Percentiles rank a stretch among this genome's conserved stretches.
These are phyloP conservation scores for Sebastes matsubarae DNA, from an alignment of 2,797 vertebrate species.

Conservation along the genomic window DNA sequence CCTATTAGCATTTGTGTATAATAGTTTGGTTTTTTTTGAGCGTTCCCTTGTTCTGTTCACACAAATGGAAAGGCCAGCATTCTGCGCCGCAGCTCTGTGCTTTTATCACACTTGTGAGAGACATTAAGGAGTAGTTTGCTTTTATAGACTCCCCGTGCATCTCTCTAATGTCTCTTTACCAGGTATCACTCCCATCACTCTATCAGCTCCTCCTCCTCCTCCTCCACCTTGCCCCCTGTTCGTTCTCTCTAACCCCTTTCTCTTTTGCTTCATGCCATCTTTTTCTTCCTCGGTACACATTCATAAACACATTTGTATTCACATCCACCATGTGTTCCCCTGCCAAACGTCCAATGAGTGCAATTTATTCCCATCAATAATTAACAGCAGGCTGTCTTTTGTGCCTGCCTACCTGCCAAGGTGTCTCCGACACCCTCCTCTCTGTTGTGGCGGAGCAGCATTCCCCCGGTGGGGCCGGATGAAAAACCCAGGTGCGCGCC, in stretches of 20 bases:
- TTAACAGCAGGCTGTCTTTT: constrained; percentile 61
- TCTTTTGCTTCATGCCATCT: constrained; percentile 26
- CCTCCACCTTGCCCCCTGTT: background rate
- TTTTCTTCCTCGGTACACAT: background rate
- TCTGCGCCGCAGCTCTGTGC: constrained; percentile 44
- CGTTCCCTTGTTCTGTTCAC: constrained; percentile 49
- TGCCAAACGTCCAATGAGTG: constrained; percentile 57
- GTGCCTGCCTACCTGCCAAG: constrained; percentile 60
- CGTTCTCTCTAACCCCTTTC: background rate
- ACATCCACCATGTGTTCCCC: constrained; percentile 44
- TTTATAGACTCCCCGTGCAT: constrained; percentile 76
- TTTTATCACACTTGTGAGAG: constrained; percentile 77
- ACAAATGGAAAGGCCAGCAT: constrained; percentile 59
- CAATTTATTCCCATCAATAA: constrained; percentile 74
- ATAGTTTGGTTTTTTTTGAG: constrained; percentile 36
- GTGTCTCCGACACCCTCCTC: constrained; percentile 47
- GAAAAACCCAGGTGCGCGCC: constrained; percentile 44
- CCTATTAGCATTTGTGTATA: constrained; percentile 66
- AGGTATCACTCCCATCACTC: constrained; percentile 63
- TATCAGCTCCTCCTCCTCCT: constrained; percentile 33
- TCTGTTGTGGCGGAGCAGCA: constrained; percentile 8
- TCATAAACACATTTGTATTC: constrained; percentile 62
- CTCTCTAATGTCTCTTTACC: constrained; percentile 71
- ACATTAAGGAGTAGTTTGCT: constrained; percentile 73
- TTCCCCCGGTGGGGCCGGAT: constrained; percentile 8